These are phyloP conservation scores for Scaptomyza polygonia DNA, from an alignment of 2,888 invertebrate species.

Conservation along the genomic window DNA sequence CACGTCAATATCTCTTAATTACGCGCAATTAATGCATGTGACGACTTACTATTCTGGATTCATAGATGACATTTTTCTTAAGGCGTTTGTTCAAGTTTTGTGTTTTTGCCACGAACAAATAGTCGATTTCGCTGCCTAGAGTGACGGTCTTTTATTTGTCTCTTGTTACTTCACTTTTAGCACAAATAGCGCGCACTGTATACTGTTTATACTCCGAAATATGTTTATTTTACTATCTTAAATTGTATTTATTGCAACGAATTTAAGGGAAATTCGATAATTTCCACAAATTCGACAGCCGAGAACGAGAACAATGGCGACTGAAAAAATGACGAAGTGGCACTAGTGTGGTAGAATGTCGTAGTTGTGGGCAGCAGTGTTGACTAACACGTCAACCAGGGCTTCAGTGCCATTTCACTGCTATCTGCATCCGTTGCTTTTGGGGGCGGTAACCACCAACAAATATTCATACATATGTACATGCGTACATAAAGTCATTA, in stretches of 20 bases:
- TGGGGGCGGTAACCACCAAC: constrained; percentile 64
- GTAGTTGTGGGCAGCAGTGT: constrained; percentile 44
- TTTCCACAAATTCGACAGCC: constrained; percentile 76
- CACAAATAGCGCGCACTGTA: constrained; percentile 48
- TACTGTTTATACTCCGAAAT: constrained; percentile 43
- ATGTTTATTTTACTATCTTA: constrained; percentile 61
- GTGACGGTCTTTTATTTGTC: constrained; percentile 34
- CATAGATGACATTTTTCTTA: constrained; percentile 86
- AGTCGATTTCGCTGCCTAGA: constrained; percentile 64
- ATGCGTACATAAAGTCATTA: constrained; percentile 8
- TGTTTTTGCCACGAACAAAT: constrained; percentile 75
- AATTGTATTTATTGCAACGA: constrained; percentile 62
- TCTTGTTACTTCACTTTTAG: constrained; percentile 40
- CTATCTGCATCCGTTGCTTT: constrained; percentile 37
- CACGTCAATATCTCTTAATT: constrained; percentile 42
- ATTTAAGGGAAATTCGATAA: constrained; percentile 66
- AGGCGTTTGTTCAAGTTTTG: constrained; percentile 49
- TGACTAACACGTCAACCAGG: constrained; percentile 51
- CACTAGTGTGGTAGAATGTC: constrained; percentile 59
- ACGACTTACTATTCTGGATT: constrained; percentile 92
- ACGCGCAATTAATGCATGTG: constrained; percentile 61
- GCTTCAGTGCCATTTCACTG: constrained; percentile 29
- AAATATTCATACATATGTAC: constrained; percentile 7
- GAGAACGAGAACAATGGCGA: constrained; percentile 78
- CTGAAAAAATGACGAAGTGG: constrained; percentile 79